Conservation (phyloP, 2,888 invertebrate species). For the Drosophila ochracea region DNA sequence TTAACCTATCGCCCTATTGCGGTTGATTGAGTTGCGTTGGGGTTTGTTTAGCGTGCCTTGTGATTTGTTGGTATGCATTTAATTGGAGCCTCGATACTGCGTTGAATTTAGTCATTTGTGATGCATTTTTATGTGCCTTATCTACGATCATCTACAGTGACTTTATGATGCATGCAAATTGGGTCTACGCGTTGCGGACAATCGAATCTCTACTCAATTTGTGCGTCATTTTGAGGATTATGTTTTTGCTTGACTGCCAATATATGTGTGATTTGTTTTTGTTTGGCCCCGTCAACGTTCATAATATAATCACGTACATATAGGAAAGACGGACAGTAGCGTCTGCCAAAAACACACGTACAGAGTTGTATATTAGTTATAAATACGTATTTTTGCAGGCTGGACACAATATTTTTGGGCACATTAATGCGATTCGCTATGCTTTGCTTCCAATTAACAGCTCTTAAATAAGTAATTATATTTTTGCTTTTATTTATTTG, state of each 20-base stretch:
- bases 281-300: constrained; percentile 6
- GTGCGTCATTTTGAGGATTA: constrained; percentile 32
- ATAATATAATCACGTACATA: constrained; percentile 8
- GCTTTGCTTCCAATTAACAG: neutral
- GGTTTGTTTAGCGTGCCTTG: constrained; percentile 24
- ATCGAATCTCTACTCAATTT: constrained; percentile 54
- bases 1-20: constrained; percentile 23
- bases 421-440: neutral
- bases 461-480: neutral
- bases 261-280: constrained; percentile 24
- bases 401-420: neutral
- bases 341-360: constrained; percentile 10
- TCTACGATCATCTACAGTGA: constrained; percentile 51
- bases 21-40: constrained; percentile 19
- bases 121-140: constrained; percentile 32
- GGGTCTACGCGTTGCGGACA: constrained; percentile 27
- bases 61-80: constrained; percentile 30
- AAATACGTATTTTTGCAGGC: neutral
- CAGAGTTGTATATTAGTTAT: neutral
- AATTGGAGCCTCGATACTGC: constrained; percentile 25
- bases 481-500: neutral
- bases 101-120: constrained; percentile 16
- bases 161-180: constrained; percentile 48
- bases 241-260: constrained; percentile 21
- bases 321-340: neutral